A percentile compares a stretch with the other conserved stretches of the same genome.
phyloP scores from a whole-genome alignment of 2,888 invertebrate genomes.

The Petrolisthes manimaculis region DNA sequence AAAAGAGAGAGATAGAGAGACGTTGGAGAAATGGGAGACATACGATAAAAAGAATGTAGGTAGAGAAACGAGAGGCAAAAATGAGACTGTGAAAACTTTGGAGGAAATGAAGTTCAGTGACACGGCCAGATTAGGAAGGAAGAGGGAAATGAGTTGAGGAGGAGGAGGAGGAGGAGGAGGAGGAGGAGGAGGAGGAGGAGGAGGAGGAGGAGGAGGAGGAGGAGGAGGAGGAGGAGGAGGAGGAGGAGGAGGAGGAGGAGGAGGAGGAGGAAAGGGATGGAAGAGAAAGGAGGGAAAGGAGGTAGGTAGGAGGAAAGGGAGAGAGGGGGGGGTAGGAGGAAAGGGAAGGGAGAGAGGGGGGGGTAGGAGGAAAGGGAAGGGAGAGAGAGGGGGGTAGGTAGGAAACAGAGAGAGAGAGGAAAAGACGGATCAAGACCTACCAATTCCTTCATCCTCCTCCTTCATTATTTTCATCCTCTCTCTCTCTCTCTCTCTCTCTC shows the following conservation, averaged over 20 bases:
- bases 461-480: too few species aligned
- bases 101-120: not conserved
- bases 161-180: not conserved
- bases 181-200: not conserved
- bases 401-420: too few species aligned
- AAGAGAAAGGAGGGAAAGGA: not conserved
- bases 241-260: slow-evolving; percentile 12
- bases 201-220: not conserved
- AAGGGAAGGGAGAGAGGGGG: not conserved
- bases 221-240: not conserved
- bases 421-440: too few species aligned
- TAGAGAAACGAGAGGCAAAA: not conserved
- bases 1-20: not conserved
- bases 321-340: not conserved
- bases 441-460: too few species aligned
- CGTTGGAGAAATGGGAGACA: not conserved
- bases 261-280: slow-evolving; percentile 9
- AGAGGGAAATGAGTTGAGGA: not conserved
- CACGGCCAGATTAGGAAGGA: not conserved
- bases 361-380: not conserved
- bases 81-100: not conserved
- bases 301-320: not conserved
- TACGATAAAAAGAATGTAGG: not conserved
- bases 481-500: too few species aligned
- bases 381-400: not conserved